These are phyloP conservation scores for Ochropacha duplaris DNA, from an alignment of 2,888 invertebrate species.

Conservation along the genomic window DNA sequence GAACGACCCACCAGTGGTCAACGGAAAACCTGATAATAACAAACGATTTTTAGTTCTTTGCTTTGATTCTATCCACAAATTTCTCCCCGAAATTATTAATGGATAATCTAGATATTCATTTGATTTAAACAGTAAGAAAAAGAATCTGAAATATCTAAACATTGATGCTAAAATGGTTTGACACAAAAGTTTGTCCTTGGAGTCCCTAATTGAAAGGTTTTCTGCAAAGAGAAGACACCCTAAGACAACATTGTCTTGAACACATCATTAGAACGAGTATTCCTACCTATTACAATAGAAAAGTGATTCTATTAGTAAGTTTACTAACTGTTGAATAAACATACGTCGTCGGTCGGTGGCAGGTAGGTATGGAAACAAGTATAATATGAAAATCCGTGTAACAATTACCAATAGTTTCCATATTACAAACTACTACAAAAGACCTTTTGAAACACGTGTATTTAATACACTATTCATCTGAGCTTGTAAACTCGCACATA, in stretches of 20 bases:
- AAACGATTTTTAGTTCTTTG: too few relatives aligned
- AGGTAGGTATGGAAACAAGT: neutral
- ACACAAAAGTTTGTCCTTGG: neutral
- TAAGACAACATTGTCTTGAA: neutral
- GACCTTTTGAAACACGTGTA: neutral
- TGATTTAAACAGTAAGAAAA: too few relatives aligned
- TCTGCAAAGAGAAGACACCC: neutral
- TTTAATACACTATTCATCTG: constrained; percentile 1
- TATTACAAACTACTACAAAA: neutral
- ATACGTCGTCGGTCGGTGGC: neutral
- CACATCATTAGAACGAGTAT: neutral
- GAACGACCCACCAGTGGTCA: too few relatives aligned
- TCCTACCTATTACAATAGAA: neutral
- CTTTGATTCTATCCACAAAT: too few relatives aligned
- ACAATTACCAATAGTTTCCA: neutral
- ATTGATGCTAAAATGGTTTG: neutral
- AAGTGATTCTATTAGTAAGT: neutral
- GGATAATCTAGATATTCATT: too few relatives aligned
- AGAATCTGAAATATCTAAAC: too few relatives aligned
- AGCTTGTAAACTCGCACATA: neutral
- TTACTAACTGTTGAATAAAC: neutral
- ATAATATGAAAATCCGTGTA: neutral
- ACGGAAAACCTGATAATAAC: too few relatives aligned
- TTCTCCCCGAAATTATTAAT: too few relatives aligned
- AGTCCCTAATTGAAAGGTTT: neutral